phyloP scores from a whole-genome alignment of 2,113 vertebrate species.

The Gymnorhina tibicen region DNA sequence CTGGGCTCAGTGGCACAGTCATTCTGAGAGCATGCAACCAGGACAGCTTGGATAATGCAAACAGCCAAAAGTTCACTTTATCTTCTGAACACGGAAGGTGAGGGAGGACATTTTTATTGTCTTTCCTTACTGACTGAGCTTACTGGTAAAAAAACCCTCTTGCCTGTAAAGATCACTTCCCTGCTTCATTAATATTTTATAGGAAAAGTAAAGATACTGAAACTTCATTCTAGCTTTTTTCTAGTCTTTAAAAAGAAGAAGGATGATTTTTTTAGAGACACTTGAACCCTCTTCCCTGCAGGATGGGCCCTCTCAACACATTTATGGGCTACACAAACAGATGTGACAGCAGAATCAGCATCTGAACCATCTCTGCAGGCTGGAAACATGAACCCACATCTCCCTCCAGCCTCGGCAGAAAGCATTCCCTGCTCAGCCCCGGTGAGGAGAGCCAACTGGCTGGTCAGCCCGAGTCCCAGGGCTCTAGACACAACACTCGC shows the following conservation, averaged over 20 bases:
- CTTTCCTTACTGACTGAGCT: background rate
- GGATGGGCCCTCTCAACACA: background rate
- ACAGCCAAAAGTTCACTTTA: background rate
- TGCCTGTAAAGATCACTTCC: background rate
- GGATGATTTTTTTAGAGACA: background rate
- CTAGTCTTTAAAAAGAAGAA: background rate
- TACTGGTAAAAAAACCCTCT: background rate
- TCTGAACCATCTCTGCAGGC: background rate
- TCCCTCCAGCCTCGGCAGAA: background rate
- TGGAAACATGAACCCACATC: background rate
- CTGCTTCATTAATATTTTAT: background rate
- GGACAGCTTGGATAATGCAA: background rate
- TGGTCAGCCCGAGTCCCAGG: background rate
- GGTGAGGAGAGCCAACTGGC: background rate
- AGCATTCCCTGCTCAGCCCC: background rate
- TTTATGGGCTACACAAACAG: background rate
- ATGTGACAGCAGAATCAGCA: background rate
- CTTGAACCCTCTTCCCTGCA: background rate
- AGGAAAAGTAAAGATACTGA: background rate
- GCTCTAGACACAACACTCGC: background rate
- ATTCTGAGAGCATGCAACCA: background rate
- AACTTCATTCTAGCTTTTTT: background rate
- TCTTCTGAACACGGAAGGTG: background rate
- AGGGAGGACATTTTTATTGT: background rate
- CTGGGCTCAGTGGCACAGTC: background rate